A percentile compares a stretch with the other conserved stretches of the same genome.
phyloP scores from a whole-genome alignment of 2,888 invertebrate genomes.

The Tiliacea aurago region DNA sequence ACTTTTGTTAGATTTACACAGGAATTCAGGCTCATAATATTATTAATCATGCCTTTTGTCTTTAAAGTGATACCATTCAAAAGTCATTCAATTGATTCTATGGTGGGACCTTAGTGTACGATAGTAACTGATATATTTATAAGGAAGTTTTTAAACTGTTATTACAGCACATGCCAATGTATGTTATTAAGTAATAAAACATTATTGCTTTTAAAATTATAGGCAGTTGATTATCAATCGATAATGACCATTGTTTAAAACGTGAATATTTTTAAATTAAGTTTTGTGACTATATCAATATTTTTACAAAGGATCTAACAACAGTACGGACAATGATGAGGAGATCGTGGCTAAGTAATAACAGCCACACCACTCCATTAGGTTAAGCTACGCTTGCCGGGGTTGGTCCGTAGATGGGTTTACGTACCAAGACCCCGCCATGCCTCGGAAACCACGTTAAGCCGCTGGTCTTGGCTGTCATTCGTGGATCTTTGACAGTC shows the following conservation, averaged over 20 bases:
- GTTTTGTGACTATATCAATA: slow-evolving; percentile 24
- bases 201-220: slow-evolving; percentile 22
- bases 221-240: slow-evolving; percentile 24
- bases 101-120: not conserved
- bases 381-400: no score
- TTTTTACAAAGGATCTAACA: slow-evolving; percentile 18
- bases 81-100: slow-evolving; percentile 1
- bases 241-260: slow-evolving; percentile 44
- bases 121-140: not conserved
- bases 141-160: slow-evolving; percentile 7
- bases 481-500: no score
- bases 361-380: no score
- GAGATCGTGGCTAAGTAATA: not conserved
- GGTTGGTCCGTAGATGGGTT: no score
- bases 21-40: not conserved
- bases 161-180: not conserved
- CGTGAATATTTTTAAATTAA: slow-evolving; percentile 25
- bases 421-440: no score
- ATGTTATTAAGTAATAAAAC: slow-evolving; percentile 21
- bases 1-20: not conserved
- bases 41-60: not conserved
- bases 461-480: no score
- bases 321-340: not conserved
- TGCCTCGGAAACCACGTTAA: no score
- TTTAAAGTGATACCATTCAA: not conserved